Base-by-base conservation (phyloP, 2,888 invertebrate species). In the Lomographa bimaculata region DNA sequence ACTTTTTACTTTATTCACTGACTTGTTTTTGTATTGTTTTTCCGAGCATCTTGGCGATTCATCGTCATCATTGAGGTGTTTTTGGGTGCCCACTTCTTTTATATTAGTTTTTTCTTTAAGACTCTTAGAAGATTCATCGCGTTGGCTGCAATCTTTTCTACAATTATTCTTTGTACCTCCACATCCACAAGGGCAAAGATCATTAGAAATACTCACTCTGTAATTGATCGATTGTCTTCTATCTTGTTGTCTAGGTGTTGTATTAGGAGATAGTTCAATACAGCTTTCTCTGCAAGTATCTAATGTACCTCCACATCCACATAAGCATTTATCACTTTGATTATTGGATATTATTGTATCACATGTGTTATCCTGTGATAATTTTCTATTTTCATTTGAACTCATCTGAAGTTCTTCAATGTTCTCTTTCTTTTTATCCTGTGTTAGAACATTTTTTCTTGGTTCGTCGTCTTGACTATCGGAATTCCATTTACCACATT, bases 81-180 rank as follows among this genome's bases (percentile, higher is more conserved):
- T 66, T 51, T 65, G 70, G 2, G 46, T 49, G 17, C 50, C 61
- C 5, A 50, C 30, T 30, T 50, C 51, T 35, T 37, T 46, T 29
- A 32, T 44, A 4, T 3, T 6, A 7, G 6, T 19, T 39, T 11
- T 5, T 25, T 20, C 20, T n/a, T 3, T 16, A n/a, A 4, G 14
- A 14, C 14, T 14, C 6, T 10, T 7, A 8, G 14, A 14, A 2
- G 19, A 8, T 20, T 7, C 7, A 3, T 12, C 9, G 5, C 1
- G 6, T 10, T 27, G 9, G 10, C 25, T 32, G 12, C 24, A 40
- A 25, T 28, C 20, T 7, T 11, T 20, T 19, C 21, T 28, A 16
- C 45, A 42, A 7, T 28, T 32, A 2, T 28, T 19, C 25, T 34
- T 46, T 4, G 26, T 26, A 2, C 27, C 30, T 1, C 21, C 34